Evolutionary conservation across 2,888 invertebrate species (phyloP), one percentile per base, ranked within the genome.

Genomic region (Punctoribates punctum): DNA sequence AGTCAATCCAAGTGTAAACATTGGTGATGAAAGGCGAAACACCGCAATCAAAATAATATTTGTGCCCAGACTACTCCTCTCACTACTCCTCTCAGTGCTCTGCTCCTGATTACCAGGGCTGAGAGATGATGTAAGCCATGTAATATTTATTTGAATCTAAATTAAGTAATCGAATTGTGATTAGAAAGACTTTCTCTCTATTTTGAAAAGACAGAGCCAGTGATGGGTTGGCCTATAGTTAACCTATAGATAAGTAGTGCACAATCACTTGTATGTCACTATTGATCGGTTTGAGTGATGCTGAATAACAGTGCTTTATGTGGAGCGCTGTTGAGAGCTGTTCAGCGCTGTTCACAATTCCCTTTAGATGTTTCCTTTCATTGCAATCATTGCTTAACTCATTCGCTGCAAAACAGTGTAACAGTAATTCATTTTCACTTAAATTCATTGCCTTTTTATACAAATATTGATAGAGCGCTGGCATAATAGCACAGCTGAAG

Each of bases 11-110:
- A 67, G 67, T 67, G 67, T 67, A 67, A 67, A 38, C 15, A 67
- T 67, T 27, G n/a, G 67, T 67, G 67, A 67, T 67, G 67, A 67
- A 67, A 67, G 67, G 67, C 67, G 67, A 67, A 67, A 67, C 67
- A 67, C 67, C 67, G 67, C 67, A 65, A 65, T 65, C 60, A 6
- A 3, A 4, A 34, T n/a, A 67, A 62, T 62, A n/a, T n/a, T n/a
- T n/a, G n/a, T n/a, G n/a, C n/a, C n/a, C n/a, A n/a, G n/a, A n/a
- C 29, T 62, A 27, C 29, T 6, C 54, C 54, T 54, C 29, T 62
- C n/a, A 11, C 46, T 46, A 9, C 15, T 34, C 4, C 62, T 27
- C 62, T 62, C 62, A 34, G 9, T 3, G 15, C n/a, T 29, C 4
- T 15, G 8, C 27, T 20, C 23, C n/a, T 20, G 20, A 54, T n/a